These are phyloP conservation scores for Oophaga sylvatica DNA, from an alignment of 2,797 vertebrate species.

Conservation along the genomic window DNA sequence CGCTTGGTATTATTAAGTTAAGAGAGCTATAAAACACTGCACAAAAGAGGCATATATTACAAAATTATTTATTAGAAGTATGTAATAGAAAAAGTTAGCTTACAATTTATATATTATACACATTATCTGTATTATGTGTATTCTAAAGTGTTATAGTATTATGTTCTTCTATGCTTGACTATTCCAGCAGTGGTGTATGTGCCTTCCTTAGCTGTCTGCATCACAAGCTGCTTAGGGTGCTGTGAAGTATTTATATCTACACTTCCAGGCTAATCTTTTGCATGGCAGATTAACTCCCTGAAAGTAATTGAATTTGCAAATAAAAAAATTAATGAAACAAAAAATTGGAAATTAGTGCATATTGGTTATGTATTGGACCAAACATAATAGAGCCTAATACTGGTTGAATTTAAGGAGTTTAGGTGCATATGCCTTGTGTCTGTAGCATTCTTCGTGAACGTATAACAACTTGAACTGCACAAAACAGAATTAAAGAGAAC, in stretches of 20 bases:
- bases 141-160: neutral
- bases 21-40: neutral
- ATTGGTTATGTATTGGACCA: neutral
- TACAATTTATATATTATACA: neutral
- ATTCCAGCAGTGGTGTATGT: neutral
- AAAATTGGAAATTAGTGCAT: neutral
- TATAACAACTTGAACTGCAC: neutral
- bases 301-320: conserved; percentile 36
- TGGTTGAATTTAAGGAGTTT: neutral
- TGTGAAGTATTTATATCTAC: conserved; percentile 59
- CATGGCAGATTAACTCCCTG: conserved; percentile 36
- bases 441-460: neutral
- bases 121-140: neutral
- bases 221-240: conserved; percentile 56
- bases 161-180: neutral
- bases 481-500: neutral
- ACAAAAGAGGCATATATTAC: neutral
- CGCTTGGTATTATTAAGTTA: neutral
- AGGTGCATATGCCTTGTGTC: neutral
- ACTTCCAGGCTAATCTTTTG: conserved; percentile 60
- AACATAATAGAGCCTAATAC: neutral
- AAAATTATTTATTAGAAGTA: neutral
- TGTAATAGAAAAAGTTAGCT: neutral
- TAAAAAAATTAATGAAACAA: neutral
- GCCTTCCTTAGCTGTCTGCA: conserved; percentile 40